Conservation (phyloP, 2,888 invertebrate species). For the Sabatieria punctata region DNA sequence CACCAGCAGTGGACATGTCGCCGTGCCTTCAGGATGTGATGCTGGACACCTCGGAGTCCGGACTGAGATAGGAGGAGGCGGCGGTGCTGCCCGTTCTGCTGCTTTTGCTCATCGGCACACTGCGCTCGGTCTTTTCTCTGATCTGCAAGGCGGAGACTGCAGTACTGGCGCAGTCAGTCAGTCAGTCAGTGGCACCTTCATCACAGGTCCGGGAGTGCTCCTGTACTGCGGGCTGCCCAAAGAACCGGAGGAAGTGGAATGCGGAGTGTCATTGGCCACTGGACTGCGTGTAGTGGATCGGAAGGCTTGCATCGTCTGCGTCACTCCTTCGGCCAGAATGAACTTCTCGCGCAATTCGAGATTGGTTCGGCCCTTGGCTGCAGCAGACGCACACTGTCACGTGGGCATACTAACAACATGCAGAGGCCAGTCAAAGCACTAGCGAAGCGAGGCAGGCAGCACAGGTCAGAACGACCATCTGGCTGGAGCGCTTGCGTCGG, state of each 20-base stretch:
- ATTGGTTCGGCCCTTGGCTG: slow-evolving; percentile 99
- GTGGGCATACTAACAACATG: too few species aligned
- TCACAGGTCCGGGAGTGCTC: too few species aligned
- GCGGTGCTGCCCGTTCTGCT: neutral
- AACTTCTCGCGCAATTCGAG: slow-evolving; percentile 98
- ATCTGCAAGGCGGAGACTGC: too few species aligned
- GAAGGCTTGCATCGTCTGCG: slow-evolving; percentile 97
- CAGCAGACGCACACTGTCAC: too few species aligned
- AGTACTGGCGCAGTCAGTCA: too few species aligned
- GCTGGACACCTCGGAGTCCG: neutral
- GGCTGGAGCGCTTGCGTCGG: too few species aligned
- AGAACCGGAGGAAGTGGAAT: slow-evolving; percentile 42
- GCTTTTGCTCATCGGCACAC: slow-evolving; percentile 59
- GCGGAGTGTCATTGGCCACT: neutral
- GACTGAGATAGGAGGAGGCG: neutral
- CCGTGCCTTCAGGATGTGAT: too few species aligned
- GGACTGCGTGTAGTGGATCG: slow-evolving; percentile 45
- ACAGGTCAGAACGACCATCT: too few species aligned
- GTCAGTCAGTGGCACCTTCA: too few species aligned
- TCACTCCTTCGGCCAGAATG: slow-evolving; percentile 91
- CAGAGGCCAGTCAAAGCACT: too few species aligned
- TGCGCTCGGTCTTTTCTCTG: slow-evolving; percentile 72
- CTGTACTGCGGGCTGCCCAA: slow-evolving; percentile 32
- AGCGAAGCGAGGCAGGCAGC: too few species aligned
- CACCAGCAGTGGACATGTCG: too few species aligned